These are phyloP conservation scores for Nomada hirtipes DNA, from an alignment of 2,888 invertebrate species.

Conservation along the genomic window DNA sequence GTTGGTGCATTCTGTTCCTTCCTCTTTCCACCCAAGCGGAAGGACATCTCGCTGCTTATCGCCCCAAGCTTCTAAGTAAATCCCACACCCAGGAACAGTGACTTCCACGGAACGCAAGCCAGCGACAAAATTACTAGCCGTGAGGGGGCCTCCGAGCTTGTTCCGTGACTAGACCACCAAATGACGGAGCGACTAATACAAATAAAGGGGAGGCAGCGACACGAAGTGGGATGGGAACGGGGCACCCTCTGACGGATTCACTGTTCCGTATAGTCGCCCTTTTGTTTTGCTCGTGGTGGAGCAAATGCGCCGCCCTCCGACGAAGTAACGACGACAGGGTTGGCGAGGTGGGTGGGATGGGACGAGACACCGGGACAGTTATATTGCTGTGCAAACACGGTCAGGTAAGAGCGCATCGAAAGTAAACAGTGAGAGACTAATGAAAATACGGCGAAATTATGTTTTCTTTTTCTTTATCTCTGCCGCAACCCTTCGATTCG, in stretches of 20 bases:
- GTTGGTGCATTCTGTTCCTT: conserved; percentile 9
- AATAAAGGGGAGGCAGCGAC: conserved; percentile 29
- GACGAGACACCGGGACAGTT: conserved; percentile 25
- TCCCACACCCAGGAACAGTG: conserved; percentile 37
- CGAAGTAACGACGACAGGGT: conserved; percentile 12
- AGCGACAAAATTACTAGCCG: conserved; percentile 60
- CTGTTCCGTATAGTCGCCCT: conserved; percentile 62
- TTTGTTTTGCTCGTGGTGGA: conserved; percentile 53
- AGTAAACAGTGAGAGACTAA: conserved; percentile 21
- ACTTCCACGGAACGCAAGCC: conserved; percentile 49
- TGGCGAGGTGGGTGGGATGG: background rate
- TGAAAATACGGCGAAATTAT: conserved; percentile 2
- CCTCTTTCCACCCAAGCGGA: background rate
- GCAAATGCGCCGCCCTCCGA: conserved; percentile 13
- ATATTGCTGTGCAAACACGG: conserved; percentile 38
- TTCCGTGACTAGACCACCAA: conserved; percentile 34
- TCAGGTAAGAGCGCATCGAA: conserved; percentile 27
- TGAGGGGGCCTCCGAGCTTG: conserved; percentile 32
- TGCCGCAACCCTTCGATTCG: too few species aligned
- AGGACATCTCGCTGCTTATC: conserved; percentile 44
- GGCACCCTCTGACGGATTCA: conserved; percentile 40
- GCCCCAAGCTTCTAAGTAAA: conserved; percentile 56
- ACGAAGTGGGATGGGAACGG: background rate
- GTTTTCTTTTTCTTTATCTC: background rate
- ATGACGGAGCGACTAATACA: conserved; percentile 13